These are phyloP conservation scores for Cheilosia pagana DNA, from an alignment of 2,888 invertebrate genomes.

Conservation along the genomic window DNA sequence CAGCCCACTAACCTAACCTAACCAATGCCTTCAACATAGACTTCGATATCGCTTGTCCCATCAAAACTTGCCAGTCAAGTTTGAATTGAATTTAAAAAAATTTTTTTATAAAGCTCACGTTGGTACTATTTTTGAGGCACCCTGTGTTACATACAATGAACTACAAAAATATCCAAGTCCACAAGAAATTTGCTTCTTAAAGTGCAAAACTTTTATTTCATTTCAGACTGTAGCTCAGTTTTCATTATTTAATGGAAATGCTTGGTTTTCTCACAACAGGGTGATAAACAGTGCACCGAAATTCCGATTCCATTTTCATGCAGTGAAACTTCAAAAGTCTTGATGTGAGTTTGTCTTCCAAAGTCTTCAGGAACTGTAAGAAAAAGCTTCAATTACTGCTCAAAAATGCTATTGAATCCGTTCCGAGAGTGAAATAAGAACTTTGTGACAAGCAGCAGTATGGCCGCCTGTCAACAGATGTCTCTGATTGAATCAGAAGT, in stretches of 20 bases:
- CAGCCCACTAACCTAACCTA: no score
- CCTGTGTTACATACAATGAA: no score
- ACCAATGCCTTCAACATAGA: no score
- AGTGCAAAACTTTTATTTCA: neutral
- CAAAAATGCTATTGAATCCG: neutral
- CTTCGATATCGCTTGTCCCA: no score
- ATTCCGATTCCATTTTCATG: conserved; percentile 79
- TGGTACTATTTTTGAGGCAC: no score
- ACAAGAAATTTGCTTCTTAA: neutral
- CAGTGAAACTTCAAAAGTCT: conserved; percentile 79
- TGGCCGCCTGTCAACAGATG: neutral
- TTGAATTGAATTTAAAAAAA: no score
- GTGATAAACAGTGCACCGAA: conserved; percentile 80
- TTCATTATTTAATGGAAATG: neutral
- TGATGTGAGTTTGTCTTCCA: conserved; percentile 79
- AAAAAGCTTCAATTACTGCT: neutral
- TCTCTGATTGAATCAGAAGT: neutral
- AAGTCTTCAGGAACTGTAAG: conserved; percentile 76
- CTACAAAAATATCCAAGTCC: neutral
- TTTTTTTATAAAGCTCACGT: no score
- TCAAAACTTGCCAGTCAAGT: no score
- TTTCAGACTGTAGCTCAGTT: neutral
- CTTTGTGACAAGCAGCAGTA: neutral
- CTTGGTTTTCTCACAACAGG: conserved; percentile 78
- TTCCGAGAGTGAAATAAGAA: neutral